These are phyloP conservation scores for Carapus acus DNA, from an alignment of 2,797 vertebrate species.

Conservation along the genomic window DNA sequence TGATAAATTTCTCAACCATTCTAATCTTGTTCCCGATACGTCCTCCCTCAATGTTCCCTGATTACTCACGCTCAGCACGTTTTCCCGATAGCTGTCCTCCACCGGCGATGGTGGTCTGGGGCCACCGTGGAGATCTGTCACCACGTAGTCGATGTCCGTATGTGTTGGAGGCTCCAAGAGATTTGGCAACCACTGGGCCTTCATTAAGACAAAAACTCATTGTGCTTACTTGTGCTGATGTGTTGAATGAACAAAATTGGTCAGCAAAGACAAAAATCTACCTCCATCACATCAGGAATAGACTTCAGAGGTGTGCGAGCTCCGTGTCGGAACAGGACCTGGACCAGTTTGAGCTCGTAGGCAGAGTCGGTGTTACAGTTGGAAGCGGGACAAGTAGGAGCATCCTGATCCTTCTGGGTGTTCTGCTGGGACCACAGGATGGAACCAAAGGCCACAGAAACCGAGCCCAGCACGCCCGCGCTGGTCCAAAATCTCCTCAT, in stretches of 20 bases:
- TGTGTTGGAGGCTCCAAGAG: slow-evolving; percentile 80
- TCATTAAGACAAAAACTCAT: slow-evolving; percentile 32
- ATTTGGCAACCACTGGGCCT: slow-evolving; percentile 82
- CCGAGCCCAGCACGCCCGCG: slow-evolving; percentile 64
- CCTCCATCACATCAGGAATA: slow-evolving; percentile 79
- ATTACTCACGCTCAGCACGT: slow-evolving; percentile 64
- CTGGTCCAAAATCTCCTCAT: slow-evolving; percentile 70
- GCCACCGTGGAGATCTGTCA: slow-evolving; percentile 82
- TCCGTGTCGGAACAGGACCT: slow-evolving; percentile 88
- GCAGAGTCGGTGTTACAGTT: slow-evolving; percentile 26
- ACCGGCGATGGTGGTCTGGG: slow-evolving; percentile 75
- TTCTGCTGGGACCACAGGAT: slow-evolving; percentile 70
- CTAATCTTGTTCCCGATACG: too few relatives aligned
- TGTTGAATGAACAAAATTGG: too few relatives aligned
- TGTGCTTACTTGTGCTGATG: too few relatives aligned
- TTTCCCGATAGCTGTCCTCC: slow-evolving; percentile 76
- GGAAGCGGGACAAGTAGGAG: neutral
- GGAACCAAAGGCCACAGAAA: slow-evolving; percentile 63
- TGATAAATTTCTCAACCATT: too few relatives aligned
- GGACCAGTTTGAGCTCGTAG: slow-evolving; percentile 81
- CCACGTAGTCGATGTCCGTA: slow-evolving; percentile 79
- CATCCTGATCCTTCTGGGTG: slow-evolving; percentile 22
- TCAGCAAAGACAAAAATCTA: too few relatives aligned
- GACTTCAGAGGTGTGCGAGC: slow-evolving; percentile 85
- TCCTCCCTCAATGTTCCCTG: neutral